Base-by-base conservation (phyloP, 2,888 invertebrate species). In the Minunthozetes semirufus region DNA sequence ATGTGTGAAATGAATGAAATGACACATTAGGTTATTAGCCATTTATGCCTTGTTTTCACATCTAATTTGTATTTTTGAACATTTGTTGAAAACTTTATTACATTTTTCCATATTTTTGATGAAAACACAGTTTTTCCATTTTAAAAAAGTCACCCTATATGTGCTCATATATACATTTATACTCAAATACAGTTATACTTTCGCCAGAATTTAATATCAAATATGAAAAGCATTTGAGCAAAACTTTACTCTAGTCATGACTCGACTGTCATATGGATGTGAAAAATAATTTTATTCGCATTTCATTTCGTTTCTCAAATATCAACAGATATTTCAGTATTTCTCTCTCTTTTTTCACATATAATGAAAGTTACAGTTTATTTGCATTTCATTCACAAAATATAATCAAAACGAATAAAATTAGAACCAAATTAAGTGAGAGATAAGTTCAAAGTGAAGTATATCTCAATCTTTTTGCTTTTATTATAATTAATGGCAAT, bases 51-150 rank as follows among this genome's bases (percentile, higher is more conserved):
- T 59, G 17, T 25, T 59, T 59, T 33, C 61, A 63, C 33, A 63
- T 63, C 61, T 63, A 63, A 63, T 63, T 63, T 63, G n/a, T 63
- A 63, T 29, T 63, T 61, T 11, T 48, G 17, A 63, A 63, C 11
- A 25, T 56, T 9, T 0, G 11, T 25, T 15, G 25, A 56, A 56
- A 56, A 56, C 5, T 56, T 63, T 63, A 33, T 33, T 33, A 63
- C 33, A 63, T 63, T 63, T 63, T 33, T 27, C 11, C 29, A 13
- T 27, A 11, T 59, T 27, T 63, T 17, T 17, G n/a, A 29, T 17
- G 33, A 33, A 17, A 63, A 63, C 61, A 33, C 61, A 33, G 17
- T 63, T 63, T 63, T 63, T 63, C 33, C 61, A 63, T 63, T 63
- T 63, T 25, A 33, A 9, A 63, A 63, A 17, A 48, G 3, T 48